Evolutionary conservation across 2,113 vertebrate genomes (phyloP).

Genomic region (Porphyrio hochstetteri): DNA sequence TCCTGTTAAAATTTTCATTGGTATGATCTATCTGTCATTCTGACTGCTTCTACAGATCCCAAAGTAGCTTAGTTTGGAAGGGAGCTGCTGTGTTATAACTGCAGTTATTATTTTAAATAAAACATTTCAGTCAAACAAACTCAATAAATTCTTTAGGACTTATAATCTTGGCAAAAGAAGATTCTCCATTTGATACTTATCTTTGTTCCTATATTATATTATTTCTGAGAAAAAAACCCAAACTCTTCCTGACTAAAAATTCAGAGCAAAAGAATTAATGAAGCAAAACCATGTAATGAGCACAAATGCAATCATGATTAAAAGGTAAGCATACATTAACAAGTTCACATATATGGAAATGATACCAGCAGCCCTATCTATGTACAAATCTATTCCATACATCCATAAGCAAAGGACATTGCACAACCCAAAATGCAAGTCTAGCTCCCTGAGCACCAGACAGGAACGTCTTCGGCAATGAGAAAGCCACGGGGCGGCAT

Average conservation of each 20-base stretch:
- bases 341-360: neutral
- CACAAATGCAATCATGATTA: neutral
- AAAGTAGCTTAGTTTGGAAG: neutral
- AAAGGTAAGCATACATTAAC: neutral
- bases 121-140: neutral
- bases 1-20: neutral
- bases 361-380: neutral
- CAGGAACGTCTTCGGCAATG: neutral
- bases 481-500: neutral
- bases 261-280: neutral
- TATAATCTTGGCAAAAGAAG: neutral
- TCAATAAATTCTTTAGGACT: neutral
- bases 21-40: neutral
- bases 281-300: neutral
- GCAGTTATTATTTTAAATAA: neutral
- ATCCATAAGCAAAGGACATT: neutral
- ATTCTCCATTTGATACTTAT: neutral
- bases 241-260: neutral
- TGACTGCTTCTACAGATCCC: neutral
- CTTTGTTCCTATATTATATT: neutral
- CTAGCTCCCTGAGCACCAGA: neutral
- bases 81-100: neutral
- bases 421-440: neutral
- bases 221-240: neutral
- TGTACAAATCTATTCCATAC: neutral